Conservation (phyloP, 2,113 vertebrate genomes). For the Natator depressus region DNA sequence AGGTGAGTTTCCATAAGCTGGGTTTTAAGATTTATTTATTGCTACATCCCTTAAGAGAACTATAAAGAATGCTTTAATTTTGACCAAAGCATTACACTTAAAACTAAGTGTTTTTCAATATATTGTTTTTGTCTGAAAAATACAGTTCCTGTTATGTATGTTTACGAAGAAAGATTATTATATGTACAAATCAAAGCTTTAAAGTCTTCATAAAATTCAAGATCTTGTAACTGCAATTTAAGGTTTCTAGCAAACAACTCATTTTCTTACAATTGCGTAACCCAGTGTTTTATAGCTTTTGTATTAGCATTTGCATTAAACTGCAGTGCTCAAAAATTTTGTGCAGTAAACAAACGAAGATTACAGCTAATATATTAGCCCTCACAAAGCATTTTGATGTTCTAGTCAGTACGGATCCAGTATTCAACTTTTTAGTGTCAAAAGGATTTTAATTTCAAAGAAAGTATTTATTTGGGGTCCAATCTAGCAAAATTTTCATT, state of each 20-base stretch:
- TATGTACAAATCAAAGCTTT: background rate
- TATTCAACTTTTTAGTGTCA: background rate
- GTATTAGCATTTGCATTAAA: background rate
- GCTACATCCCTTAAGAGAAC: background rate
- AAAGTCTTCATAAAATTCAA: background rate
- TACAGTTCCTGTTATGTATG: background rate
- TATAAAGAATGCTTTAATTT: background rate
- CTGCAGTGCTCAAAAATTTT: background rate
- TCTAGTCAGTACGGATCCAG: background rate
- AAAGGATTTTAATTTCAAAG: background rate
- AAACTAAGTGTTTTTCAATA: background rate
- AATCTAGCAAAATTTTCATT: background rate
- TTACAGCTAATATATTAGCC: background rate
- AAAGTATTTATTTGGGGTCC: background rate
- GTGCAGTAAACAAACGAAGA: background rate
- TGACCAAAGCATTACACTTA: background rate
- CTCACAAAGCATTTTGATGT: background rate
- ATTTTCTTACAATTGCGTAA: background rate
- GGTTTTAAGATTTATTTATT: background rate
- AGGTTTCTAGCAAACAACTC: background rate
- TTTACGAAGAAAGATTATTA: background rate
- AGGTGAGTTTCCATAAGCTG: constrained; percentile 17
- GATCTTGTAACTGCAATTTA: background rate
- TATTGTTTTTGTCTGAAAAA: background rate
- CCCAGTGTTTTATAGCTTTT: background rate